phyloP scores from a whole-genome alignment of 2,113 vertebrate genomes.

The Chaetodon auriga region DNA sequence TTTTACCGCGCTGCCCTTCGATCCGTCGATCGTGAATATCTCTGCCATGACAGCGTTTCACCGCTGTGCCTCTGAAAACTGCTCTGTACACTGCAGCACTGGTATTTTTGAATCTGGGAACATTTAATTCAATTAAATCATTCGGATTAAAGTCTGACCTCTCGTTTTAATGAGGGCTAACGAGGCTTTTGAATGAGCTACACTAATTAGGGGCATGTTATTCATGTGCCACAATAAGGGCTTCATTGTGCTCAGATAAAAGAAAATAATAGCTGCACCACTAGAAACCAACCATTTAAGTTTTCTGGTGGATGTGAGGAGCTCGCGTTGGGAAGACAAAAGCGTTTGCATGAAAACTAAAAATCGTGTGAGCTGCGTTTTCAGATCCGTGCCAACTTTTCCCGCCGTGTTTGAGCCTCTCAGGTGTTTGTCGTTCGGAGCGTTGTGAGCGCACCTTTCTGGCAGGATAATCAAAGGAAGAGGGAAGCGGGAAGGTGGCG shows the following conservation, averaged over 20 bases:
- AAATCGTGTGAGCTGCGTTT: not conserved
- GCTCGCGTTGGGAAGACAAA: not conserved
- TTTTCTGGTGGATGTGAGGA: not conserved
- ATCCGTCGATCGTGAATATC: not conserved
- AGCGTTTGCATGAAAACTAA: not conserved
- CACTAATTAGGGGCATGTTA: slow-evolving; percentile 58
- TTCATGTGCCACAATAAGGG: slow-evolving; percentile 54
- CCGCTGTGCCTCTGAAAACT: slow-evolving; percentile 4
- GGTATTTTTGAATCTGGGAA: slow-evolving; percentile 37
- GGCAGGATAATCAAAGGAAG: slow-evolving; percentile 2
- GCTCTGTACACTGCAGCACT: not conserved
- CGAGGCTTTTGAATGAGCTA: slow-evolving; percentile 72
- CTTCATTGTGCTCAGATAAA: slow-evolving; percentile 50
- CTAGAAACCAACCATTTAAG: slow-evolving; percentile 25
- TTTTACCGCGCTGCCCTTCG: not conserved
- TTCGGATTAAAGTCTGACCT: slow-evolving; percentile 74
- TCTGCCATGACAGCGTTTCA: not conserved
- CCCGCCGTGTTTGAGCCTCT: not conserved
- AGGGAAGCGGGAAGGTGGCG: not conserved
- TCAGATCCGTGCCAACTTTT: not conserved
- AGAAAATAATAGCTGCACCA: slow-evolving; percentile 38
- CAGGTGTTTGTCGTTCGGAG: not conserved
- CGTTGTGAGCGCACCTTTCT: not conserved
- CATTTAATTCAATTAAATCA: slow-evolving; percentile 80
- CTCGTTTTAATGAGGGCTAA: slow-evolving; percentile 73